phyloP scores from a whole-genome alignment of 2,113 vertebrate genomes.

The Paramormyrops kingsleyae region DNA sequence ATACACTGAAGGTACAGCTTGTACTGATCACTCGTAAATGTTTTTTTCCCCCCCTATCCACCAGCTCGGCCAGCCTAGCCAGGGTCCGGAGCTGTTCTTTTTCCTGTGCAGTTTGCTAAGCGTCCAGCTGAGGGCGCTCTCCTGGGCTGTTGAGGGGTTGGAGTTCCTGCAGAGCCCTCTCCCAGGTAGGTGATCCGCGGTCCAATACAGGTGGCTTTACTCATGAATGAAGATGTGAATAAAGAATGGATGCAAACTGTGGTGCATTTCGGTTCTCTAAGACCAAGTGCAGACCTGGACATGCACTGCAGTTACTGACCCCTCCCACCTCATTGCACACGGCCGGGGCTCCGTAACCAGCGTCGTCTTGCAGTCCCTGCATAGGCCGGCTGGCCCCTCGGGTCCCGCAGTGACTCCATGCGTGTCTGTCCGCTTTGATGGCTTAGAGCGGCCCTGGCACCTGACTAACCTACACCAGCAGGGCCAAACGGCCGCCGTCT shows the following conservation, averaged over 20 bases:
- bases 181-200: constrained; percentile 17
- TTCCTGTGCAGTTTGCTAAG: constrained; percentile 80
- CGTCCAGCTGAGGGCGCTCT: constrained; percentile 65
- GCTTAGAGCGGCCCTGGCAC: neutral
- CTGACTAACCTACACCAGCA: neutral
- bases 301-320: neutral
- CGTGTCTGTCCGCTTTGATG: neutral
- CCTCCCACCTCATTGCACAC: neutral
- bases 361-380: neutral
- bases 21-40: neutral
- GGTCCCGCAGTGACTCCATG: neutral
- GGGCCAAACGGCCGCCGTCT: neutral
- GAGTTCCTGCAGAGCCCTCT: constrained; percentile 37
- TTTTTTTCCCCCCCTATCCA: neutral
- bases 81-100: constrained; percentile 69
- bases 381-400: neutral
- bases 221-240: neutral
- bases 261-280: neutral
- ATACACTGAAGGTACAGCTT: neutral
- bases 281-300: neutral
- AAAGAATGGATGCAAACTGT: neutral
- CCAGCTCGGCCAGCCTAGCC: constrained; percentile 68
- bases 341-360: neutral
- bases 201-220: neutral
- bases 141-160: constrained; percentile 57